Percentiles rank a stretch among this genome's conserved stretches.
Evolutionary conservation across 2,797 vertebrate species (phyloP).

Genomic region (Morelia viridis): DNA sequence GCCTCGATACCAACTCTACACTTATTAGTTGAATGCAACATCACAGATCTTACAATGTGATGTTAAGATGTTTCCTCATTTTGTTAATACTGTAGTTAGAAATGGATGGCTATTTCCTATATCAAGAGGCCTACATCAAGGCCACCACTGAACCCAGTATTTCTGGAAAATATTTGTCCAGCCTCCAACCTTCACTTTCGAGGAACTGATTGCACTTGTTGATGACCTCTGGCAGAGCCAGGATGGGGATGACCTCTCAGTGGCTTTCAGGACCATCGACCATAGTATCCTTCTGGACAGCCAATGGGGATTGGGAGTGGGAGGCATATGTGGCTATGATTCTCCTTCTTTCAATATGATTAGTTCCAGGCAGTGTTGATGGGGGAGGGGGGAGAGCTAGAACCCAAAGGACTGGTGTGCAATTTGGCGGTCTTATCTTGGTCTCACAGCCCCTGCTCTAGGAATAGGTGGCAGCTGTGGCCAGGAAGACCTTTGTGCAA

Average conservation of each 20-base stretch:
- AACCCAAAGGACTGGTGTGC: background rate
- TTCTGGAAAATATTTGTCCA: background rate
- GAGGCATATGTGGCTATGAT: no score
- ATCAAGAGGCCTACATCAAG: background rate
- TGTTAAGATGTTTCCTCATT: background rate
- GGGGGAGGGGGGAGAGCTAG: background rate
- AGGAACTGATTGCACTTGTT: background rate
- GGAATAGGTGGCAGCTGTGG: background rate
- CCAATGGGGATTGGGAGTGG: no score
- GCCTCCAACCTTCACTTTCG: background rate
- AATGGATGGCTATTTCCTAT: background rate
- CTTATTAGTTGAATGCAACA: background rate
- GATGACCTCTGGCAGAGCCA: background rate
- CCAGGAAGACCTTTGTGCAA: background rate
- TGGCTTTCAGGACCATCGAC: background rate
- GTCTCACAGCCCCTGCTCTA: background rate
- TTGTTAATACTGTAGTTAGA: background rate
- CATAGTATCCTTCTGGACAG: no score
- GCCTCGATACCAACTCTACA: background rate
- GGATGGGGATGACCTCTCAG: background rate
- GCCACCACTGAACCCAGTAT: background rate
- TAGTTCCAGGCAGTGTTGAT: background rate
- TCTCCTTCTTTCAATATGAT: no score
- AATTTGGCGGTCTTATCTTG: background rate
- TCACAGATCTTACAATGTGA: background rate